Base-by-base conservation (phyloP, 53 echinoderm and acorn worm genomes). In the Crossaster papposus region DNA sequence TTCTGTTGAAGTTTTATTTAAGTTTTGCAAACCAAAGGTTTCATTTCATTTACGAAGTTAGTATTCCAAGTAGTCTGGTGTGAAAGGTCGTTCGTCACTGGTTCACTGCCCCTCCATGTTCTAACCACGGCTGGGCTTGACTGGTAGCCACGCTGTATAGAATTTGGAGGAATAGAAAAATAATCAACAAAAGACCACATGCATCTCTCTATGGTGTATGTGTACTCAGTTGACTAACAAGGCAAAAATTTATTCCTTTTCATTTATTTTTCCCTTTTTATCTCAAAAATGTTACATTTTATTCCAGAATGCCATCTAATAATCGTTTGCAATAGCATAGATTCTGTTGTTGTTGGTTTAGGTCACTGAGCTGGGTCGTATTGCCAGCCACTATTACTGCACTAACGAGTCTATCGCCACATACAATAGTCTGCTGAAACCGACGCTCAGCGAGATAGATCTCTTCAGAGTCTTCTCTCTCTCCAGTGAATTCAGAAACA, bases 361-460 rank as follows among this genome's bases (percentile, higher is more conserved):
- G 99, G 96, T 99, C 36, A 99, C 99, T 8, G 99, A 99, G 83
- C 90, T 99, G n/a, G 99, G 99, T 38, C 94, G 99, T 9, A 99
- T 99, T 32, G 99, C 96, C 72, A 99, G 99, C 74, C 99, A 99
- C 77, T 99, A 99, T 84, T 99, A 99, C 94, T 99, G 98, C 80
- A 99, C 99, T 90, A 94, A 99, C 52, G 99, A 96, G n/a, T 96
- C 96, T 26, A 99, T 99, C 91, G 83, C 93, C 15, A 99, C 99
- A 18, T 99, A 99, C 92, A 96, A 99, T 94, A 96, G 95, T 36
- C 94, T 96, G 2, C 93, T 96, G 75, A 96, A 99, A 75, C 99
- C 96, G 7, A 99, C 96, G 4, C 93, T 95, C 17, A 99, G 99
- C 83, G 97, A 97, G 89, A 97, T 95, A 0, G 99, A 99, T 85